Percentiles rank a stretch among this genome's conserved stretches.
phyloP scores from a whole-genome alignment of 1,140 invertebrate species.

The Apis florea region DNA sequence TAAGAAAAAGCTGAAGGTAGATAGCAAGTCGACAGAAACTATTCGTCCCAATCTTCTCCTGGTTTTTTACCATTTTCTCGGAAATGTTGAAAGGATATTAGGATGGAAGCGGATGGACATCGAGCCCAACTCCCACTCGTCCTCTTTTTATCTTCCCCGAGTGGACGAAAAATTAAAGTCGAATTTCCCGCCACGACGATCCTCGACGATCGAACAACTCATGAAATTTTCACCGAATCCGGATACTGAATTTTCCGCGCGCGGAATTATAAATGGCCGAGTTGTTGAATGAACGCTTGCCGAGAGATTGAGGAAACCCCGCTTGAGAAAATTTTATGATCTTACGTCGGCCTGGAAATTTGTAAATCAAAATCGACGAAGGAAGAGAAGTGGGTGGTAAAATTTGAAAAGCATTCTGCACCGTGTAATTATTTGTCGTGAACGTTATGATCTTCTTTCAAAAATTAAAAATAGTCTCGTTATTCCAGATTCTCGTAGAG shows the following conservation, averaged over 20 bases:
- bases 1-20: background rate
- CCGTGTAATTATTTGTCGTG: too few species aligned
- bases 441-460: too few species aligned
- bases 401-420: too few species aligned
- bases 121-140: background rate
- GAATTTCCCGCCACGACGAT: background rate
- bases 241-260: background rate
- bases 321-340: background rate
- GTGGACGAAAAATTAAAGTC: slow-evolving; percentile 19
- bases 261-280: background rate
- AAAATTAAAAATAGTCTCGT: too few species aligned
- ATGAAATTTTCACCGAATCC: slow-evolving; percentile 35
- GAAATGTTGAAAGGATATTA: slow-evolving; percentile 19
- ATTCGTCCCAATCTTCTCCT: background rate
- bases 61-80: background rate
- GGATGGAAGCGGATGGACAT: background rate
- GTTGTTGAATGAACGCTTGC: too few species aligned
- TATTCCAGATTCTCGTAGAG: too few species aligned
- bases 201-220: background rate
- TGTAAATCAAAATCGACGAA: too few species aligned
- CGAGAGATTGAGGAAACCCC: too few species aligned
- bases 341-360: too few species aligned
- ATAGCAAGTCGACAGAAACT: background rate
- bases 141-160: background rate
- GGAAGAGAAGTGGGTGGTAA: too few species aligned